Evolutionary conservation across 1,140 invertebrate genomes (phyloP).

Genomic region (Xylocopa sonorina): DNA sequence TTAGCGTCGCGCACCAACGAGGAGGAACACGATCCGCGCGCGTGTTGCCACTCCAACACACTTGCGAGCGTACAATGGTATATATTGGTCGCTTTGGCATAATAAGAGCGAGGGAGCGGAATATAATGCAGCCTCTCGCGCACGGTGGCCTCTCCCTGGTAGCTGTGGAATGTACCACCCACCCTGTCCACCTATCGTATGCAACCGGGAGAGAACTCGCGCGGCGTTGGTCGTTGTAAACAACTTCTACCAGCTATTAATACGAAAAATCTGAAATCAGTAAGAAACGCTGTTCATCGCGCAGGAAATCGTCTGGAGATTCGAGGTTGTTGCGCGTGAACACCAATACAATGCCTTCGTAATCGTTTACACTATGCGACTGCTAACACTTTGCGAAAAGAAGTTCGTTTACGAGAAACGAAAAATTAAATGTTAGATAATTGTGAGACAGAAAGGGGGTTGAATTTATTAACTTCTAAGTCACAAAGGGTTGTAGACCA

Average conservation of each 20-base stretch:
- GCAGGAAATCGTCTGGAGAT: neutral
- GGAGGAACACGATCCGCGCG: neutral
- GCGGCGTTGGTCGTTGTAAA: conserved; percentile 48
- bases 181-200: conserved; percentile 12
- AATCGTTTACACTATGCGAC: conserved; percentile 16
- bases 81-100: conserved; percentile 59
- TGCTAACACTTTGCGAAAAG: no score
- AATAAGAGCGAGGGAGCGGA: conserved; percentile 68
- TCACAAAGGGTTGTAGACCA: no score
- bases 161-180: conserved; percentile 70
- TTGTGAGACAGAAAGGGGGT: no score
- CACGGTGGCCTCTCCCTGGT: conserved; percentile 62
- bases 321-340: neutral
- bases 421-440: no score
- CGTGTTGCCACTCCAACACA: neutral
- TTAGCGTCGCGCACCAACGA: neutral
- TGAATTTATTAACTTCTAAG: no score
- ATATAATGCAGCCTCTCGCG: conserved; percentile 65
- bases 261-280: conserved; percentile 35
- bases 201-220: conserved; percentile 6
- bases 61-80: neutral
- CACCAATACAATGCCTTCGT: neutral
- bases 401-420: no score
- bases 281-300: neutral
- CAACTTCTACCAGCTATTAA: conserved; percentile 56